phyloP scores from a whole-genome alignment of 2,888 invertebrate species.

The Allophyes oxyacanthae region DNA sequence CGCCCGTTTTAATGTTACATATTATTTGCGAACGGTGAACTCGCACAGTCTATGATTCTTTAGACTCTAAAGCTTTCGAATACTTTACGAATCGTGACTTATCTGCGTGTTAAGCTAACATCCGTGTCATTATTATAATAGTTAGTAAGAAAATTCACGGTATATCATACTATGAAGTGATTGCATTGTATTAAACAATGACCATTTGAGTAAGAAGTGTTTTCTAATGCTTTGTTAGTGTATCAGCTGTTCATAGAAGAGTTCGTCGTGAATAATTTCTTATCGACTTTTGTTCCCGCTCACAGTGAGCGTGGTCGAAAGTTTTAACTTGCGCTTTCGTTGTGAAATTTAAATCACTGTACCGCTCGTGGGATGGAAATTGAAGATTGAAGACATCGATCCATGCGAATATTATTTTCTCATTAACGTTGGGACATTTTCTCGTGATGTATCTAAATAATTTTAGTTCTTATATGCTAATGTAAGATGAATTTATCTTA shows the following conservation, averaged over 20 bases:
- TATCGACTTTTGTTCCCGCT: constrained; percentile 55
- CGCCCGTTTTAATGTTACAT: constrained; percentile 46
- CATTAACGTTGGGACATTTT: constrained; percentile 40
- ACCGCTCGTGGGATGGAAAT: constrained; percentile 42
- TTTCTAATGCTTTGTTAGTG: constrained; percentile 58
- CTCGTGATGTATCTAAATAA: constrained; percentile 26
- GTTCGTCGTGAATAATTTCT: constrained; percentile 54
- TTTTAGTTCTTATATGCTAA: constrained; percentile 14
- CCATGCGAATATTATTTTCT: constrained; percentile 50
- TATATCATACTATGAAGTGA: constrained; percentile 49
- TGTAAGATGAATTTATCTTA: constrained; percentile 3
- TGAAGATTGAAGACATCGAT: constrained; percentile 40
- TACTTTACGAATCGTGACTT: constrained; percentile 54
- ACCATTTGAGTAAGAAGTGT: constrained; percentile 54
- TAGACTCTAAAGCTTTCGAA: constrained; percentile 52
- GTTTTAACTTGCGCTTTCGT: constrained; percentile 65
- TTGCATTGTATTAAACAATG: constrained; percentile 60
- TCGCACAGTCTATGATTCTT: constrained; percentile 50
- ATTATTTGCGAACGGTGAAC: constrained; percentile 50
- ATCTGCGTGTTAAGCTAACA: constrained; percentile 47
- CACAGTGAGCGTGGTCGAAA: constrained; percentile 51
- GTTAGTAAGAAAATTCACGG: constrained; percentile 54
- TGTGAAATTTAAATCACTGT: constrained; percentile 50
- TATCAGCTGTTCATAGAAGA: constrained; percentile 56
- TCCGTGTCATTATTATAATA: constrained; percentile 45